phyloP scores from a whole-genome alignment of 2,797 vertebrate species.

The Acropternis orthonyx region DNA sequence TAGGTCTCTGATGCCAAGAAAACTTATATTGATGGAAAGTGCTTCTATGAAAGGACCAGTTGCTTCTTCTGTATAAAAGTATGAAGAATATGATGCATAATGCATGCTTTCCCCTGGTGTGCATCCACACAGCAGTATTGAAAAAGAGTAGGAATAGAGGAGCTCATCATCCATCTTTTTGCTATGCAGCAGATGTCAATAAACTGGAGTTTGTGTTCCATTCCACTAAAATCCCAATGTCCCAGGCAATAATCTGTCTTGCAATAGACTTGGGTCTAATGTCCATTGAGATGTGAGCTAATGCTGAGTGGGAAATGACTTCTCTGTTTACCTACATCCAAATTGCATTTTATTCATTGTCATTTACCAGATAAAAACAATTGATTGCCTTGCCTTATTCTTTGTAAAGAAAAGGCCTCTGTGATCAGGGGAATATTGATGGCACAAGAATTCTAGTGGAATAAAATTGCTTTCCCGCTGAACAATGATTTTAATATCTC shows the following conservation, averaged over 20 bases:
- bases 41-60: constrained; percentile 13
- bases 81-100: constrained; percentile 22
- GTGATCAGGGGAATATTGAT: background rate
- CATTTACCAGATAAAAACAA: constrained; percentile 32
- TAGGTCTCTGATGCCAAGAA: background rate
- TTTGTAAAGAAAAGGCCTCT: background rate
- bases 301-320: constrained; percentile 42
- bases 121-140: background rate
- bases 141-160: constrained; percentile 1
- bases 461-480: background rate
- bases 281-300: constrained; percentile 38
- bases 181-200: constrained; percentile 44
- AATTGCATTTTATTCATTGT: constrained; percentile 44
- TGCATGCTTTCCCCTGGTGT: background rate
- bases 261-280: constrained; percentile 46
- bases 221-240: constrained; percentile 58
- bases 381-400: background rate
- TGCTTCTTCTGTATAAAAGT: background rate
- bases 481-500: constrained; percentile 11
- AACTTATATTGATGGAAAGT: constrained; percentile 18
- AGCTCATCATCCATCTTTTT: constrained; percentile 44
- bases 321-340: constrained; percentile 32
- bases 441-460: background rate
- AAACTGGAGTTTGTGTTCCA: constrained; percentile 51
- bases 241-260: constrained; percentile 51